A percentile compares a stretch with the other conserved stretches of the same genome.
These are phyloP conservation scores for Diaphora mendica DNA, from an alignment of 2,888 invertebrate species.

Conservation along the genomic window DNA sequence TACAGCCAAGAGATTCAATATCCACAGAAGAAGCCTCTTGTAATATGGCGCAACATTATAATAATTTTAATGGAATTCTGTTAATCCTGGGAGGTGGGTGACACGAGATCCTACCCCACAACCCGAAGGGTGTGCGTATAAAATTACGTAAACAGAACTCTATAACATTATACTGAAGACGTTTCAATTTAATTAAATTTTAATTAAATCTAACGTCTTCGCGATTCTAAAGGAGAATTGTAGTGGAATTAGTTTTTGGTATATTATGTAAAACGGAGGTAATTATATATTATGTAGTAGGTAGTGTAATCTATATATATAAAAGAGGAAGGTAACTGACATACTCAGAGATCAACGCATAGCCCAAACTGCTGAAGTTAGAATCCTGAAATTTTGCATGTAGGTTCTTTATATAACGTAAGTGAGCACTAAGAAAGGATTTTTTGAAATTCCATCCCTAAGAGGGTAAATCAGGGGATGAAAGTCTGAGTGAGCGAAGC, in stretches of 20 bases:
- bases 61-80: slow-evolving; percentile 80
- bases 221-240: slow-evolving; percentile 23
- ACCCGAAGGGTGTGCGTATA: slow-evolving; percentile 53
- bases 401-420: too few species aligned
- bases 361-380: too few species aligned
- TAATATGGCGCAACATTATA: slow-evolving; percentile 59
- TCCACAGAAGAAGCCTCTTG: slow-evolving; percentile 54
- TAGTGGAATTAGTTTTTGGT: slow-evolving; percentile 31
- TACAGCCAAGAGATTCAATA: slow-evolving; percentile 15
- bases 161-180: slow-evolving; percentile 57
- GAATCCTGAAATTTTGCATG: too few species aligned
- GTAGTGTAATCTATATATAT: too few species aligned
- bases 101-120: slow-evolving; percentile 27
- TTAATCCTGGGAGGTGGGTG: slow-evolving; percentile 62
- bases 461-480: too few species aligned
- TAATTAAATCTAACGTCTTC: slow-evolving; percentile 59
- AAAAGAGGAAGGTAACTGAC: too few species aligned
- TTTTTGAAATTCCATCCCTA: too few species aligned
- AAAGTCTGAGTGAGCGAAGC: too few species aligned
- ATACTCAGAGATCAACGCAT: too few species aligned
- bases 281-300: not conserved
- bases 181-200: slow-evolving; percentile 69
- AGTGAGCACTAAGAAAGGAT: too few species aligned
- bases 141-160: slow-evolving; percentile 68
- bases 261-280: slow-evolving; percentile 1